These are phyloP conservation scores for Apeltes quadracus DNA, from an alignment of 2,113 vertebrate genomes.

Conservation along the genomic window DNA sequence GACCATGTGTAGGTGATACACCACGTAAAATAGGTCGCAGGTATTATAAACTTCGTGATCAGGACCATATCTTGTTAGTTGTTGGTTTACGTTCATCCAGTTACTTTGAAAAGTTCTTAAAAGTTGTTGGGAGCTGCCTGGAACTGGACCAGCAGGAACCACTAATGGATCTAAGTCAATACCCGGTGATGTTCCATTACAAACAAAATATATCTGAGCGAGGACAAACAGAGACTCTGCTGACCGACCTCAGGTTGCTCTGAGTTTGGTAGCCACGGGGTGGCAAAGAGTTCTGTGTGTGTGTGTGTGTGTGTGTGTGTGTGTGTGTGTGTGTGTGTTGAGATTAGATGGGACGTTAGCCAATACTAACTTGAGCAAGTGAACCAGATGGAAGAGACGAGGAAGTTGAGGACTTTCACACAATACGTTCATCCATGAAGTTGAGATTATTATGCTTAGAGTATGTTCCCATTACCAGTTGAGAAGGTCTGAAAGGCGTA, in stretches of 20 bases:
- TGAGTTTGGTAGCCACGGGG: constrained; percentile 32
- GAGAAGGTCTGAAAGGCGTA: constrained; percentile 20
- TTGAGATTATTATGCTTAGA: not conserved
- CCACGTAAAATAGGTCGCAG: not conserved
- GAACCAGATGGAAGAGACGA: constrained; percentile 46
- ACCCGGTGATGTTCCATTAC: constrained; percentile 46
- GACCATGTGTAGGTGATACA: not conserved
- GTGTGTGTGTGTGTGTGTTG: constrained; percentile 38
- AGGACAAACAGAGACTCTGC: constrained; percentile 50
- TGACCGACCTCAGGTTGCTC: constrained; percentile 38
- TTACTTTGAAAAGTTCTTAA: constrained; percentile 18
- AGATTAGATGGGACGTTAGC: constrained; percentile 34
- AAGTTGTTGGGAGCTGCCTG: constrained; percentile 17
- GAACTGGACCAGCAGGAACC: constrained; percentile 31
- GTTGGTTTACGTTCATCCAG: constrained; percentile 10
- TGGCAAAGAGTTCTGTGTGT: constrained; percentile 25
- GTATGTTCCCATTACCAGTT: constrained; percentile 21
- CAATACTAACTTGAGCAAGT: constrained; percentile 58
- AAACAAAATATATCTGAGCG: constrained; percentile 58
- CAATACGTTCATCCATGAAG: not conserved
- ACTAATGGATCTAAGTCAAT: constrained; percentile 52
- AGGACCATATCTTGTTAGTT: not conserved
- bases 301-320: constrained; percentile 24
- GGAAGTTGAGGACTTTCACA: constrained; percentile 12
- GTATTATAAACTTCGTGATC: not conserved